Percentiles rank a stretch among this genome's conserved stretches.
Evolutionary conservation across 2,113 vertebrate genomes (phyloP).

Genomic region (Bubo scandiacus): DNA sequence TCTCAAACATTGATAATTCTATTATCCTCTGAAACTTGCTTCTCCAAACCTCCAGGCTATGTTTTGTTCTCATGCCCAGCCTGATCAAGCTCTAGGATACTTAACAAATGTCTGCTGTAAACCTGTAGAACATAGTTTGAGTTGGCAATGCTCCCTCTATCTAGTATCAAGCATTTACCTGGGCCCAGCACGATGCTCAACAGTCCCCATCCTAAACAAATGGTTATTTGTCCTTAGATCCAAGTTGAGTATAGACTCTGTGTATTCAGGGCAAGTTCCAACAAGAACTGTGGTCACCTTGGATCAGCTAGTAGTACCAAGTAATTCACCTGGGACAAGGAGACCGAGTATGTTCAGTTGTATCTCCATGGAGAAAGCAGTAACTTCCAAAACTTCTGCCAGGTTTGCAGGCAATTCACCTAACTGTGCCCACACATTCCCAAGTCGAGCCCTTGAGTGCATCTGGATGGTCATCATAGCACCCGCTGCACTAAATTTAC

Average conservation of each 20-base stretch:
- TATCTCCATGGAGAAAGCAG: not conserved
- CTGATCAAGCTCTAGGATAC: not conserved
- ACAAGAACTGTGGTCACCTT: not conserved
- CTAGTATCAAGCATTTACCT: not conserved
- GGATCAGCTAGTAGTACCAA: not conserved
- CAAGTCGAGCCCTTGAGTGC: fast-evolving
- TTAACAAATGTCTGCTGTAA: not conserved
- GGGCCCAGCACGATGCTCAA: not conserved
- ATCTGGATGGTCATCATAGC: not conserved
- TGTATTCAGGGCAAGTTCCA: not conserved
- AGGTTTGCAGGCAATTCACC: not conserved
- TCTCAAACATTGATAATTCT: not conserved
- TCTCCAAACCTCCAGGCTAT: not conserved
- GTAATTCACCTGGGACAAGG: not conserved
- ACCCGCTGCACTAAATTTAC: not conserved
- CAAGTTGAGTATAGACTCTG: not conserved
- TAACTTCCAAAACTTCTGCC: not conserved
- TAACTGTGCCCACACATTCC: not conserved
- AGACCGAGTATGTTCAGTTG: not conserved
- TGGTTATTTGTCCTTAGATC: not conserved
- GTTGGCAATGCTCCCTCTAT: fast-evolving
- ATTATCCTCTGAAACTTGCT: not conserved
- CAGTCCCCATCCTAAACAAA: not conserved
- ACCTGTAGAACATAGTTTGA: fast-evolving
- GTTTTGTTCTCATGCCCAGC: not conserved